Conservation (phyloP, 2,888 invertebrate species). For the Drosophila cracens region DNA sequence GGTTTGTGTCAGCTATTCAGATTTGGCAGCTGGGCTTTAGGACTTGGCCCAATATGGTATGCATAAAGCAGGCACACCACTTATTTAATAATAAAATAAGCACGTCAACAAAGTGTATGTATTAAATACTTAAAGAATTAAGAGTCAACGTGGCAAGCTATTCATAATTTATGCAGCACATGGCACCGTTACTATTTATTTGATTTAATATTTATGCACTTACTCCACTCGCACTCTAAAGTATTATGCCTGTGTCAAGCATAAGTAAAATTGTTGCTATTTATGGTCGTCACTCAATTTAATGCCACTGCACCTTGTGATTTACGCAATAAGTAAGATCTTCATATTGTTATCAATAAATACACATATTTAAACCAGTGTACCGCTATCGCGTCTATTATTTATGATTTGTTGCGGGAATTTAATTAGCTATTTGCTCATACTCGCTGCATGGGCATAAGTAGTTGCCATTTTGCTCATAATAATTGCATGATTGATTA, state of each 20-base stretch:
- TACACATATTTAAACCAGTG: slow-evolving; percentile 7
- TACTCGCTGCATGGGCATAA: not conserved
- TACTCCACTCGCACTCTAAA: slow-evolving; percentile 1
- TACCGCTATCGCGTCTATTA: slow-evolving; percentile 10
- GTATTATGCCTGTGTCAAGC: slow-evolving; percentile 10
- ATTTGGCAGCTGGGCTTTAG: slow-evolving; percentile 5
- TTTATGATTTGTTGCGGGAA: not conserved
- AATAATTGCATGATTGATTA: slow-evolving; percentile 24
- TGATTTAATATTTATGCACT: slow-evolving; percentile 28
- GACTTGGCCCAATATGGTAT: slow-evolving; percentile 26
- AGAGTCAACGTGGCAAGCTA: slow-evolving; percentile 9
- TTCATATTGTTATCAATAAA: slow-evolving; percentile 22
- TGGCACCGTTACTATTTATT: slow-evolving; percentile 29
- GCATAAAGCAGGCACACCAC: slow-evolving; percentile 3
- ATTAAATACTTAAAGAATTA: slow-evolving; percentile 21
- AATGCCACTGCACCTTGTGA: slow-evolving; percentile 37
- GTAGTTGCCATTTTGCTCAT: not conserved
- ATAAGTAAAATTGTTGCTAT: slow-evolving; percentile 9
- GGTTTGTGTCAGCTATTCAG: slow-evolving; percentile 13
- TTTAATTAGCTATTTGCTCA: not conserved
- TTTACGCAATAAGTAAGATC: slow-evolving; percentile 21
- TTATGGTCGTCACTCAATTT: slow-evolving; percentile 15
- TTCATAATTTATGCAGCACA: slow-evolving; percentile 58
- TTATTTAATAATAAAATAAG: slow-evolving; percentile 13
- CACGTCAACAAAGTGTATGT: slow-evolving; percentile 8